phyloP scores from a whole-genome alignment of 1,140 invertebrate genomes.

The Himalopsyche phryganea region DNA sequence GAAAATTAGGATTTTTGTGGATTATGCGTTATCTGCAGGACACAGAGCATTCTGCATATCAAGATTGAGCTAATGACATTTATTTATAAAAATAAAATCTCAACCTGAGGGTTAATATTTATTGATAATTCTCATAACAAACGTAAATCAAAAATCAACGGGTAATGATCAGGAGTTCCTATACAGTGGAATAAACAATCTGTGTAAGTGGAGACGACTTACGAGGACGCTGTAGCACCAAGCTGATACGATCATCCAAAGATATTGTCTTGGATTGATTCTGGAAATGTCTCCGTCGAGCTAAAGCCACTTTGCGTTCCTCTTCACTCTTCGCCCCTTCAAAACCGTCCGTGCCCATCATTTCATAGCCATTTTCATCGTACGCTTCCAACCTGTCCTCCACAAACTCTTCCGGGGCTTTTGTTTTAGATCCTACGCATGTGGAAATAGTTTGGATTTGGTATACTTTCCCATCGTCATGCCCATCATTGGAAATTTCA shows the following conservation, averaged over 20 bases:
- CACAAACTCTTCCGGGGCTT: neutral
- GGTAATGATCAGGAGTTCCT: too few relatives aligned
- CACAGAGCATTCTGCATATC: too few relatives aligned
- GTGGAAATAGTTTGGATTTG: conserved; percentile 28
- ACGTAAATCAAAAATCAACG: too few relatives aligned
- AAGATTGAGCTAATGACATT: too few relatives aligned
- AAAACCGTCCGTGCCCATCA: neutral
- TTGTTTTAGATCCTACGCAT: neutral
- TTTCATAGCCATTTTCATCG: conserved; percentile 6
- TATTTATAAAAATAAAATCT: too few relatives aligned
- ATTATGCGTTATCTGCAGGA: too few relatives aligned
- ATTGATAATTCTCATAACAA: too few relatives aligned
- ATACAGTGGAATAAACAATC: too few relatives aligned
- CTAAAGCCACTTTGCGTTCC: neutral
- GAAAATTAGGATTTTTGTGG: too few relatives aligned
- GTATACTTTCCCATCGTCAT: conserved; percentile 8
- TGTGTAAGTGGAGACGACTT: too few relatives aligned
- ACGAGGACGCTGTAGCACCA: conserved; percentile 27
- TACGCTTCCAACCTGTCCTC: neutral
- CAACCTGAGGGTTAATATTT: too few relatives aligned
- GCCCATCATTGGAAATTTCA: too few relatives aligned
- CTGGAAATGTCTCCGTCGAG: neutral
- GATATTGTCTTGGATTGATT: conserved; percentile 19
- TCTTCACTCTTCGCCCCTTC: conserved; percentile 2
- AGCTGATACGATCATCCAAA: conserved; percentile 31